phyloP scores from a whole-genome alignment of 2,888 invertebrate genomes.

The Lepidochitona cinerea region DNA sequence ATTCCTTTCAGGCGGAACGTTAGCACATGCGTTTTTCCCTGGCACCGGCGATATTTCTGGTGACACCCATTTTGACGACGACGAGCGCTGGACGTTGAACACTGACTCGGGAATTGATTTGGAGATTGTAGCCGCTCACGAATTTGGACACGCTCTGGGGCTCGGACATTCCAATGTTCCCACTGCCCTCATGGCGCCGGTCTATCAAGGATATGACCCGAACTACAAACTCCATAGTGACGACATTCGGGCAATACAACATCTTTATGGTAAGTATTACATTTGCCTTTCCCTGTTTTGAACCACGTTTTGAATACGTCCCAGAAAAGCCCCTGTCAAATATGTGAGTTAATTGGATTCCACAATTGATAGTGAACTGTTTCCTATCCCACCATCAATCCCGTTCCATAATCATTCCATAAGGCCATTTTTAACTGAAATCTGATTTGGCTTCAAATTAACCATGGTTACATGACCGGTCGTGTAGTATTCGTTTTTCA shows the following conservation, averaged over 20 bases:
- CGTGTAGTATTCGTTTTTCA: too few species aligned
- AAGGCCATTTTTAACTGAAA: not conserved
- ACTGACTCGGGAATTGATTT: conserved; percentile 54
- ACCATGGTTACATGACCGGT: too few species aligned
- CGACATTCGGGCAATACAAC: conserved; percentile 63
- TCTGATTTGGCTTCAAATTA: too few species aligned
- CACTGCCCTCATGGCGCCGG: conserved; percentile 68
- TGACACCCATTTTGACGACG: conserved; percentile 68
- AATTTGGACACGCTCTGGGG: conserved; percentile 69
- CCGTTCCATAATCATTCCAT: not conserved
- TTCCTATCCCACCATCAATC: not conserved
- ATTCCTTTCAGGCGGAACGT: conserved; percentile 50
- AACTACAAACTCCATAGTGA: conserved; percentile 61
- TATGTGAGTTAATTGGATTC: not conserved
- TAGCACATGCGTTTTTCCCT: conserved; percentile 69
- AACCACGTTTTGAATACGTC: not conserved
- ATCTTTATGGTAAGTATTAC: conserved; percentile 57
- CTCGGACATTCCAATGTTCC: conserved; percentile 64
- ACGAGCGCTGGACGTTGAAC: conserved; percentile 64
- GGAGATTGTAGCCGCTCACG: conserved; percentile 67
- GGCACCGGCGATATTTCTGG: conserved; percentile 56
- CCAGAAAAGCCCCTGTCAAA: not conserved
- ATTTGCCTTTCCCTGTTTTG: not conserved
- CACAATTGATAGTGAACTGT: not conserved
- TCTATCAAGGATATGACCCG: conserved; percentile 62